phyloP scores from a whole-genome alignment of 2,113 vertebrate species.

The Epinephelus moara region DNA sequence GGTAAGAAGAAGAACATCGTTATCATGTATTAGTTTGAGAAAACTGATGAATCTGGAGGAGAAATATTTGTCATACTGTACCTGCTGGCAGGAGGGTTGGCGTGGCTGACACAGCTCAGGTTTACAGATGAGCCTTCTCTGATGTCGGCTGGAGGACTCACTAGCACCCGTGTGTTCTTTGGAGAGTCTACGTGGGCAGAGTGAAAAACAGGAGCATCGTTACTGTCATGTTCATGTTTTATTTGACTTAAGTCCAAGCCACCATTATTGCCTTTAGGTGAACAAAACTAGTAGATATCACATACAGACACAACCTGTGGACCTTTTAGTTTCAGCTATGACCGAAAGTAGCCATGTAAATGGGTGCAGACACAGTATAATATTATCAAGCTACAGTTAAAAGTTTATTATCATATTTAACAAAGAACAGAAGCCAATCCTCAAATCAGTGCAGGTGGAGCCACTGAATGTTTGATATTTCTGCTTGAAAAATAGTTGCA shows the following conservation, averaged over 20 bases:
- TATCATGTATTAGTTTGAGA: background rate
- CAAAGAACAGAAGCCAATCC: background rate
- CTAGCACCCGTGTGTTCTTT: conserved; percentile 78
- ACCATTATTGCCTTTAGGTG: background rate
- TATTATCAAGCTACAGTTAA: background rate
- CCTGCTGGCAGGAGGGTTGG: conserved; percentile 78
- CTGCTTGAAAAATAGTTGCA: background rate
- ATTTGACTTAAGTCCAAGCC: background rate
- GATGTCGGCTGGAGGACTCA: conserved; percentile 80
- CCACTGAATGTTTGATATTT: background rate
- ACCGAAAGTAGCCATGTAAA: background rate
- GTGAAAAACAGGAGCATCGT: background rate
- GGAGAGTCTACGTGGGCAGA: conserved; percentile 75
- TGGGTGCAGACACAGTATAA: background rate
- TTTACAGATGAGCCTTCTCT: conserved; percentile 80
- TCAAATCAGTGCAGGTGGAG: background rate
- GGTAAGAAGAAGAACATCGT: background rate
- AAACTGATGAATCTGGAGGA: background rate
- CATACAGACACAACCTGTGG: background rate
- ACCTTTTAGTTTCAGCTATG: background rate
- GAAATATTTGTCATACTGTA: background rate
- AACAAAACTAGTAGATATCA: background rate
- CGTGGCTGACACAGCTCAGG: conserved; percentile 80
- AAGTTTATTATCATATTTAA: background rate
- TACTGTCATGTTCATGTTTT: background rate